These are phyloP conservation scores for Pocota personata DNA, from an alignment of 2,888 invertebrate genomes.

Conservation along the genomic window DNA sequence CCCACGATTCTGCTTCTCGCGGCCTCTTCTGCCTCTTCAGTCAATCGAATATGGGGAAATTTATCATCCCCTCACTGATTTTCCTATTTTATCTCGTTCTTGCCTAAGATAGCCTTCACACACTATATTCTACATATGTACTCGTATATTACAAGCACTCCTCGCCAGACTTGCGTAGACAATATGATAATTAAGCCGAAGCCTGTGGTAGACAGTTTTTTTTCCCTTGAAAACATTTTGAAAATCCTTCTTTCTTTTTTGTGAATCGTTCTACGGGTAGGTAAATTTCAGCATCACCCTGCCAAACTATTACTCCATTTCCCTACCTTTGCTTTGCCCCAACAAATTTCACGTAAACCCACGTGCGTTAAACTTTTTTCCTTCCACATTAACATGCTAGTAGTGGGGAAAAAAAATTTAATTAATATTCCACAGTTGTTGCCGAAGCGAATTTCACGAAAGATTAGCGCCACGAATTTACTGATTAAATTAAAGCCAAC, in stretches of 20 bases:
- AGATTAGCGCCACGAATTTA: slow-evolving; percentile 59
- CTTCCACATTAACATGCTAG: background rate
- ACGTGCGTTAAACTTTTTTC: slow-evolving; percentile 8
- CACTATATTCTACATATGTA: too few species aligned
- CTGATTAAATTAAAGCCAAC: slow-evolving; percentile 64
- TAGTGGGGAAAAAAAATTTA: slow-evolving; percentile 11
- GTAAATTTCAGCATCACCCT: background rate
- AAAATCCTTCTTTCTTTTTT: background rate
- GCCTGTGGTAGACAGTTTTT: background rate
- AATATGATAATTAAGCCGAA: background rate
- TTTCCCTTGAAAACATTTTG: background rate
- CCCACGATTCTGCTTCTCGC: too few species aligned
- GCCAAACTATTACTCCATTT: background rate
- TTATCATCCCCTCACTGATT: too few species aligned
- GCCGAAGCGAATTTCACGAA: slow-evolving; percentile 35
- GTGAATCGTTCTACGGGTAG: too few species aligned
- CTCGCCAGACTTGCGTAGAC: too few species aligned
- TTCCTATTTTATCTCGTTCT: too few species aligned
- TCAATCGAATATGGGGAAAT: too few species aligned
- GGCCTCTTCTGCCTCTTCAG: too few species aligned
- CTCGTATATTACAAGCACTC: too few species aligned
- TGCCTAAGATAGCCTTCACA: too few species aligned
- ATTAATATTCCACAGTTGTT: slow-evolving; percentile 60
- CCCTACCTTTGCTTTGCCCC: background rate
- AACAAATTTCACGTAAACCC: background rate